These are phyloP conservation scores for Procambarus clarkii DNA, from an alignment of 1,140 invertebrate species.

Conservation along the genomic window DNA sequence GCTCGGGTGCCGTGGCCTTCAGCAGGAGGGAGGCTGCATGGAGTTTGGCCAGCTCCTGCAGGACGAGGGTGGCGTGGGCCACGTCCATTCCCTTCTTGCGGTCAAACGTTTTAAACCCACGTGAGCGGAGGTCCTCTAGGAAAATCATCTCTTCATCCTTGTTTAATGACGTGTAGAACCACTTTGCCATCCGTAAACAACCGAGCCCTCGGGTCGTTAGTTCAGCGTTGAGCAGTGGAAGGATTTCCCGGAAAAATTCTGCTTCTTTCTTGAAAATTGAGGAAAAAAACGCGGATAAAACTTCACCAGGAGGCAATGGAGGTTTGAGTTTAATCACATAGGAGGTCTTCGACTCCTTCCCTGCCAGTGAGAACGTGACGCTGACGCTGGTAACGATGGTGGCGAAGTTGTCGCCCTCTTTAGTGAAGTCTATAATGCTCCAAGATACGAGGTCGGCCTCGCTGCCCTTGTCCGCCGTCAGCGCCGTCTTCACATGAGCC, in stretches of 20 bases:
- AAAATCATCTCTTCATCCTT: constrained; percentile 31
- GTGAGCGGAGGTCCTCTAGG: constrained; percentile 45
- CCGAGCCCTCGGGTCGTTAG: too few species aligned
- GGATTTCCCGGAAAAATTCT: not conserved
- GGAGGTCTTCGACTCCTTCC: not conserved
- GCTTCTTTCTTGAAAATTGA: not conserved
- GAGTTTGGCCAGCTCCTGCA: constrained; percentile 56
- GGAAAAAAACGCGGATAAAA: not conserved
- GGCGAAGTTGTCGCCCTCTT: constrained; percentile 45
- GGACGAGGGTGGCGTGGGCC: constrained; percentile 38
- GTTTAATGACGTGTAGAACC: too few species aligned
- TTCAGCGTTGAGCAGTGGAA: not conserved
- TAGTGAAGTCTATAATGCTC: constrained; percentile 41
- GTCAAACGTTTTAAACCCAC: constrained; percentile 44
- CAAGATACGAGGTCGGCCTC: constrained; percentile 16
- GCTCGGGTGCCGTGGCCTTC: not conserved
- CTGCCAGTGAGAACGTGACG: constrained; percentile 8
- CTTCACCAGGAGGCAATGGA: not conserved
- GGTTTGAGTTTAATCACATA: constrained; percentile 39
- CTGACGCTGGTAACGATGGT: constrained; percentile 38
- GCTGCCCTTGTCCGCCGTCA: constrained; percentile 42
- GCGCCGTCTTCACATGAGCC: not conserved
- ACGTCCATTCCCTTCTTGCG: constrained; percentile 47
- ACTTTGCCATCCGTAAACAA: too few species aligned
- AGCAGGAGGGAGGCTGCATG: constrained; percentile 40